These are phyloP conservation scores for Pseudomyrmex pallidus DNA, from an alignment of 1,140 invertebrate genomes.

Conservation along the genomic window DNA sequence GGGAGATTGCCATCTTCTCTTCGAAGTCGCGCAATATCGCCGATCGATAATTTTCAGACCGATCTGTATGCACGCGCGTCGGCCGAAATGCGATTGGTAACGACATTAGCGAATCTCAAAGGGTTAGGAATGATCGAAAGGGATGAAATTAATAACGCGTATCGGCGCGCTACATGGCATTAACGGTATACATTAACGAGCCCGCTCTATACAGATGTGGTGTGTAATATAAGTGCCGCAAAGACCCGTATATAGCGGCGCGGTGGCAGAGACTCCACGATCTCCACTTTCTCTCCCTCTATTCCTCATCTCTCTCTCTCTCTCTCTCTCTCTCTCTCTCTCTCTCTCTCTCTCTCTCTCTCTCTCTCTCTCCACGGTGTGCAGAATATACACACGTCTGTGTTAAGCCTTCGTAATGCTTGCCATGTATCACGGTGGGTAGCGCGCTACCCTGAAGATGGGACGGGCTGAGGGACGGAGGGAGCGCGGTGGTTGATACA, in stretches of 20 bases:
- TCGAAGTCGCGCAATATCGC: conserved; percentile 24
- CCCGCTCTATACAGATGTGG: neutral
- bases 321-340: neutral
- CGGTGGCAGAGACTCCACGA: conserved; percentile 15
- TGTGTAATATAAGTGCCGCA: conserved; percentile 57
- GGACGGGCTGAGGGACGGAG: neutral
- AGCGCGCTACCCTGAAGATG: conserved; percentile 20
- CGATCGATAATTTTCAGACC: conserved; percentile 34
- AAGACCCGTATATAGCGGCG: conserved; percentile 42
- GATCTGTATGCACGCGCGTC: conserved; percentile 8
- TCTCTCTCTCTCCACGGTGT: neutral
- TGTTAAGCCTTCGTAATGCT: conserved; percentile 66
- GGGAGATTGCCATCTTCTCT: conserved; percentile 27
- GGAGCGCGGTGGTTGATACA: conserved; percentile 47
- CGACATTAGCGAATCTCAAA: conserved; percentile 45
- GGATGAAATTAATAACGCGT: conserved; percentile 48
- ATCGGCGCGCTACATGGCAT: conserved; percentile 33
- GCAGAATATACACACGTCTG: conserved; percentile 56
- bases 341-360: neutral
- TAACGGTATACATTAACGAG: conserved; percentile 54
- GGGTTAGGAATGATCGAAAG: conserved; percentile 44
- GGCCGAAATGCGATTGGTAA: neutral
- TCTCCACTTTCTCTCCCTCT: neutral
- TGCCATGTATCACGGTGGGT: conserved; percentile 62
- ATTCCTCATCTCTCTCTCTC: neutral